Conservation (phyloP, 2,888 invertebrate genomes). For the Lochmaea crataegi region DNA sequence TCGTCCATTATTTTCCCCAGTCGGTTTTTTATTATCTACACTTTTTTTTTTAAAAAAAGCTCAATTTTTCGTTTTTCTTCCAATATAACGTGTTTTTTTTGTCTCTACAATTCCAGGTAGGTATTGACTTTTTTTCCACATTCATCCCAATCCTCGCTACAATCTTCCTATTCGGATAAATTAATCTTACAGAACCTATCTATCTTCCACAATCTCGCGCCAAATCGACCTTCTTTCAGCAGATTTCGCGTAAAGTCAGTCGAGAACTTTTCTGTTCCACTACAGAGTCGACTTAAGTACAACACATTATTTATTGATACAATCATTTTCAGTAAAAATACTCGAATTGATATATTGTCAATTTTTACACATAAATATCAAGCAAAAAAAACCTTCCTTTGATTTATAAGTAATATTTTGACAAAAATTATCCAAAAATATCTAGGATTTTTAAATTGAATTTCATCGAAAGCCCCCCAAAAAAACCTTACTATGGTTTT, state of each 20-base stretch:
- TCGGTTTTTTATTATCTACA: background rate
- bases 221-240: conserved; percentile 33
- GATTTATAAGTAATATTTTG: too few relatives aligned
- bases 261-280: background rate
- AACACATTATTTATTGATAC: background rate
- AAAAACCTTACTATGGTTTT: too few relatives aligned
- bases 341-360: too few relatives aligned
- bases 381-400: too few relatives aligned
- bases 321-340: too few relatives aligned
- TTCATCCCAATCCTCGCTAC: conserved; percentile 6
- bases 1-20: background rate
- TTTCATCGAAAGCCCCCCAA: too few relatives aligned
- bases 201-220: conserved; percentile 31
- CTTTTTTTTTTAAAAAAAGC: background rate
- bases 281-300: conserved; percentile 2
- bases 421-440: too few relatives aligned
- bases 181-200: conserved; percentile 27
- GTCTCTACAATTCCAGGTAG: conserved; percentile 10
- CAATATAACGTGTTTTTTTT: background rate
- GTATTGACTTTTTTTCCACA: conserved; percentile 12
- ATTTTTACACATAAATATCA: too few relatives aligned
- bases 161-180: conserved; percentile 29
- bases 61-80: background rate
- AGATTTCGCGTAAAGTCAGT: conserved; percentile 23
- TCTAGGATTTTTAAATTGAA: too few relatives aligned